phyloP scores from a whole-genome alignment of 2,797 vertebrate species.

The Sandelia bainsii region DNA sequence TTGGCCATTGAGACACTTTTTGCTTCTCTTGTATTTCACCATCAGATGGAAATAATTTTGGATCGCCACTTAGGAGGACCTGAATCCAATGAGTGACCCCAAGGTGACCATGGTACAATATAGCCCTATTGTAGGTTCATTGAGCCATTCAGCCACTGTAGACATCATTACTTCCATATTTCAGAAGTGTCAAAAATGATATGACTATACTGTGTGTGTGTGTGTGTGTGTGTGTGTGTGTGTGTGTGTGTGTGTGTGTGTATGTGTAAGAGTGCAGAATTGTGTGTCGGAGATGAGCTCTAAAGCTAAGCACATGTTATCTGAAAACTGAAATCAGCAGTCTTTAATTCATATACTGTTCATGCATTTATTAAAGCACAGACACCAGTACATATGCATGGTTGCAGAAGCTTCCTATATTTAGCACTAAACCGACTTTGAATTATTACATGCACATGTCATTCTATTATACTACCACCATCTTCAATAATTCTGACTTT shows the following conservation, averaged over 20 bases:
- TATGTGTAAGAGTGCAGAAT: background rate
- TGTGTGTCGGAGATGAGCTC: conserved; percentile 22
- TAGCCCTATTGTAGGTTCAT: conserved; percentile 65
- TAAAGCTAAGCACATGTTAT: conserved; percentile 18
- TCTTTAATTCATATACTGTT: conserved; percentile 8
- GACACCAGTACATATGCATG: background rate
- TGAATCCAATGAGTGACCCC: conserved; percentile 79
- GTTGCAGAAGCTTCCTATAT: background rate
- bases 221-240: conserved; percentile 7
- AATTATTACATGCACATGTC: background rate
- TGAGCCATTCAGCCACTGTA: conserved; percentile 72
- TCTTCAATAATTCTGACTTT: background rate
- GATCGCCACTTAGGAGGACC: conserved; percentile 68
- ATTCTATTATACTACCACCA: background rate
- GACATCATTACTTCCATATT: conserved; percentile 80
- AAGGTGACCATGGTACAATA: conserved; percentile 72
- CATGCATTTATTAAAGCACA: background rate
- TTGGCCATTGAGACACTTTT: conserved; percentile 50
- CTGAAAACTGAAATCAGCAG: conserved; percentile 9
- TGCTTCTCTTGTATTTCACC: conserved; percentile 46
- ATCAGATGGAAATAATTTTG: conserved; percentile 78
- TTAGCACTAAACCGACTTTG: background rate
- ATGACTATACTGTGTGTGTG: conserved; percentile 36
- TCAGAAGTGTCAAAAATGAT: conserved; percentile 78
- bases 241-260: background rate